phyloP scores from a whole-genome alignment of 2,888 invertebrate species.

The Leptopilina drosophilae region DNA sequence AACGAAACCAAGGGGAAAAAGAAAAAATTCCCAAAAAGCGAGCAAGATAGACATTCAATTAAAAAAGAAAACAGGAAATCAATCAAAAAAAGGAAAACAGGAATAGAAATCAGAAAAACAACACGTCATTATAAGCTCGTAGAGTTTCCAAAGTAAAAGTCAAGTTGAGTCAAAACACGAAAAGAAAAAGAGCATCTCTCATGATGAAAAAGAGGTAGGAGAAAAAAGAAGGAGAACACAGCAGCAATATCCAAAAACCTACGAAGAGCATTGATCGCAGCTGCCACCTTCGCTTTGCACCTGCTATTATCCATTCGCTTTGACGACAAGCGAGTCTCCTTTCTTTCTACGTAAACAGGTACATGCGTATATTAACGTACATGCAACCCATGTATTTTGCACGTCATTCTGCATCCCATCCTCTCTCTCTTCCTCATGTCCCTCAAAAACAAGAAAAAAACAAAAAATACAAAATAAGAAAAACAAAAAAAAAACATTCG shows the following conservation, averaged over 20 bases:
- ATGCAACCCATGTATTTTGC: conserved; percentile 48
- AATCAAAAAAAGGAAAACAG: no score
- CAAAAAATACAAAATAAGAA: no score
- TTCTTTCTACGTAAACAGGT: conserved; percentile 62
- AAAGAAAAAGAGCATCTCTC: conserved; percentile 26
- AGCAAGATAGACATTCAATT: no score
- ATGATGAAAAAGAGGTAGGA: conserved; percentile 42
- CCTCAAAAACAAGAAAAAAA: no score
- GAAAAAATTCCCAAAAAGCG: no score
- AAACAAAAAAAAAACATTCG: no score
- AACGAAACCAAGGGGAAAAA: no score
- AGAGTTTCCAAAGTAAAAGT: not conserved
- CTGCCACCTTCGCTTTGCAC: conserved; percentile 73
- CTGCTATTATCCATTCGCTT: conserved; percentile 74
- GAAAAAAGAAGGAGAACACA: conserved; percentile 55
- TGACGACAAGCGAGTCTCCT: conserved; percentile 64
- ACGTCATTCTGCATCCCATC: conserved; percentile 22
- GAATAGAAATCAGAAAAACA: no score
- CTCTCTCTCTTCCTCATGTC: no score
- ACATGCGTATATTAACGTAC: conserved; percentile 53
- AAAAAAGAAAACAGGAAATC: no score
- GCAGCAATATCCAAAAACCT: conserved; percentile 69
- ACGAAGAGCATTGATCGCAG: conserved; percentile 73
- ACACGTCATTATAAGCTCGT: no score
- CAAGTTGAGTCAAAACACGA: not conserved